Base-by-base conservation (phyloP, 2,797 vertebrate species). In the Prionace glauca region DNA sequence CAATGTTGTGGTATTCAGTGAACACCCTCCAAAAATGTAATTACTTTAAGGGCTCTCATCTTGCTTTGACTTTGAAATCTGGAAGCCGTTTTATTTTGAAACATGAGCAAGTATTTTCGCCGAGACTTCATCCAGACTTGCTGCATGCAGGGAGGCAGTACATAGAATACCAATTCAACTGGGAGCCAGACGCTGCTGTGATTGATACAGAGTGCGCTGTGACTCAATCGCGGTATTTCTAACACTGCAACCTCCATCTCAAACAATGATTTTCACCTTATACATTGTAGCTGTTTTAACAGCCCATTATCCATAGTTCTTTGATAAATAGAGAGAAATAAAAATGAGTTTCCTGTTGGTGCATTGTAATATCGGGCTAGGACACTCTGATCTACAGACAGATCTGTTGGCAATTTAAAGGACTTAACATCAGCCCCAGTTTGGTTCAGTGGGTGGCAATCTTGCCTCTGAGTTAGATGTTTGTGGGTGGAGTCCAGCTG, bases 21-120 rank as follows among this genome's bases (percentile, higher is more conserved):
- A 95, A 60, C 69, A 20, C 8, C 36, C 26, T 60, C 12, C 45
- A 32, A 41, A 32, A 77, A 45, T 20, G 41, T 95, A 56, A 74
- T 95, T 95, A 45, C 45, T 74, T 56, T 50, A 94, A 56, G 93
- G 29, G 41, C 41, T 41, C 72, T 77, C 60, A 67, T 11, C 93
- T 74, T n/a, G 69, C 26, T 32, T 45, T 56, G 93, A 94, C 69
- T 56, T 77, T 74, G 93, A 74, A 95, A 95, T n/a, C 72, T 95
- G 93, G 26, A 77, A 56, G 20, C 41, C 29, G 16, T 56, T 56
- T 71, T 16, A 20, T 72, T 41, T 74, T 18, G 71, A 77, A 56
- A 50, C 69, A 32, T 14, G 36, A 77, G 45, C 71, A 32, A 29
- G 45, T 77, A 92, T 77, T 74, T 95, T 77, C 71, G 20, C 45